Evolutionary conservation across 2,113 vertebrate species (phyloP), one percentile per base, ranked within the genome.

Genomic region (Alligator sinensis): DNA sequence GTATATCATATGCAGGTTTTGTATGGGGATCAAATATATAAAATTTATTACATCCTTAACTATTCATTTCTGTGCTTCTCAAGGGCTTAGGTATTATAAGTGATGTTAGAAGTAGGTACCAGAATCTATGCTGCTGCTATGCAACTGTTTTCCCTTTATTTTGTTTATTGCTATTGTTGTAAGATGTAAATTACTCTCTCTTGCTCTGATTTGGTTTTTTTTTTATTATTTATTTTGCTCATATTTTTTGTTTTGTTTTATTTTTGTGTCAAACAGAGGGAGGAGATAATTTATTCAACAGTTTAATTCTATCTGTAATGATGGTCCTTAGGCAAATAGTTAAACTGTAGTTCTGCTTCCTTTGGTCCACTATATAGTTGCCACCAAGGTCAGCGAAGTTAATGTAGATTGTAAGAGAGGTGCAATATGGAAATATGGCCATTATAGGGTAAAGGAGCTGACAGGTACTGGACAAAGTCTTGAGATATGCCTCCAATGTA

Each of bases 31-130:
- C 47, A 47, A 47, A 47, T 25, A 70, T 91, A 93, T 89, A 91
- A 93, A 89, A 95, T 93, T 97, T 92, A 93, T 75, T 83, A 66
- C 77, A 87, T 84, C 88, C 95, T 92, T 85, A 97, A 91, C 95
- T 96, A 90, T 93, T 97, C 24, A 2, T 91, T 94, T 96, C 90
- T 92, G 94, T 24, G 21, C 81, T 25, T 82, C 90, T 92, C 38
- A 54, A 96, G 94, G 86, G 38, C 88, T 62, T 4, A 24, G 85
- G 95, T 83, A 85, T 84, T 96, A 91, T 93, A 92, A 94, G 94
- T 21, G 86, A 86, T 72, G 59, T 80, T 82, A 82, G 7, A 1
- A 21, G 62, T 86, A 87, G 92, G 79, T 70, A 84, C 47, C 47
- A 47, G 47, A 47, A 47, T 88, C 77, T 77, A 80, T 89, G 72